A percentile compares a stretch with the other conserved stretches of the same genome.
phyloP scores from a whole-genome alignment of 2,888 invertebrate species.

The Branchellion lobata region DNA sequence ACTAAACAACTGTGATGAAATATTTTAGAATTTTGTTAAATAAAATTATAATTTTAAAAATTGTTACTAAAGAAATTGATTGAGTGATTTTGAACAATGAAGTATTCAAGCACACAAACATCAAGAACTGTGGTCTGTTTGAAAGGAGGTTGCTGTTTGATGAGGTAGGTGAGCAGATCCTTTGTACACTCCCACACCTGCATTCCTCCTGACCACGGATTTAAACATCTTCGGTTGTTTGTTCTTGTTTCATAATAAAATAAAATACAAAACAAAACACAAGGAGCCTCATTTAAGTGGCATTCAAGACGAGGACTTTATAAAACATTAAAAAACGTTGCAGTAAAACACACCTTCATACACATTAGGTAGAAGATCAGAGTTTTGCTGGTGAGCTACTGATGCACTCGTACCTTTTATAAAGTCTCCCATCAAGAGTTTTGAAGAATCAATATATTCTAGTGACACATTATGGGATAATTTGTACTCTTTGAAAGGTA shows the following conservation, averaged over 20 bases:
- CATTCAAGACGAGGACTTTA: too few relatives aligned
- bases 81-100: too few relatives aligned
- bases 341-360: slow-evolving; percentile 8
- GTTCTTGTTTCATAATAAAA: too few relatives aligned
- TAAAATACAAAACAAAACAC: too few relatives aligned
- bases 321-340: too few relatives aligned
- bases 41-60: too few relatives aligned
- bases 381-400: neutral
- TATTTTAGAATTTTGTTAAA: too few relatives aligned
- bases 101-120: neutral
- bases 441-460: slow-evolving; percentile 3
- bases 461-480: neutral
- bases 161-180: slow-evolving; percentile 13
- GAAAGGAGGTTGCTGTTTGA: slow-evolving; percentile 4
- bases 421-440: neutral
- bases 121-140: slow-evolving; percentile 15
- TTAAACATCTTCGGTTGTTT: too few relatives aligned
- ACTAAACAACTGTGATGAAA: too few relatives aligned
- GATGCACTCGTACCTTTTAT: neutral
- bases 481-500: neutral
- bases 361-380: neutral
- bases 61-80: too few relatives aligned
- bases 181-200: slow-evolving; percentile 30
- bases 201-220: slow-evolving; percentile 23
- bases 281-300: too few relatives aligned